Conservation (phyloP, 2,888 invertebrate species). For the Spilosoma lubricipeda region DNA sequence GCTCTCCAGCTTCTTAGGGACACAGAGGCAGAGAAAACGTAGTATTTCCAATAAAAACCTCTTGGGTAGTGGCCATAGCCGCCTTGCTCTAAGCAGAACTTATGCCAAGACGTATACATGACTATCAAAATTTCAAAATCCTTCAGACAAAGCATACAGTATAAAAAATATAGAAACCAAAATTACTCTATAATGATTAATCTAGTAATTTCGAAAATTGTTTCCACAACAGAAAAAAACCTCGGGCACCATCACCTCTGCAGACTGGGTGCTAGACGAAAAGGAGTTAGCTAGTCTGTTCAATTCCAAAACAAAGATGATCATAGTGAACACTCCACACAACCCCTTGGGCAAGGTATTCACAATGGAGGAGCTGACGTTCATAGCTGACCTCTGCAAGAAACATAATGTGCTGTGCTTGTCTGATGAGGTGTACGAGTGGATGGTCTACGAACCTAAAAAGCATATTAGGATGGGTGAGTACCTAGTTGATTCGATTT, state of each 20-base stretch:
- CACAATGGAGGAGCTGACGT: slow-evolving; percentile 88
- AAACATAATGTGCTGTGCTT: slow-evolving; percentile 97
- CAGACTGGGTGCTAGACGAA: slow-evolving; percentile 96
- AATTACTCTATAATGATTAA: neutral
- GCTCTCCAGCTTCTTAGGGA: no score
- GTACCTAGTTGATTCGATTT: slow-evolving; percentile 25
- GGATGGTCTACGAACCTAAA: slow-evolving; percentile 95
- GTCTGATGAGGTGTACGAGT: slow-evolving; percentile 99
- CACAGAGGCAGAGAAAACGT: no score
- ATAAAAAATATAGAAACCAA: neutral
- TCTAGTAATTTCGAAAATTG: neutral
- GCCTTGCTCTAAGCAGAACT: no score
- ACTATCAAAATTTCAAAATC: no score
- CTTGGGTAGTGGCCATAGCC: no score
- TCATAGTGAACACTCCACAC: slow-evolving; percentile 98
- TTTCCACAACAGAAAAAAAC: slow-evolving; percentile 44
- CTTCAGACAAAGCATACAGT: no score
- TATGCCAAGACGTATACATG: no score
- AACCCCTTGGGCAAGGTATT: slow-evolving; percentile 98
- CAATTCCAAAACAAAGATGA: slow-evolving; percentile 95
- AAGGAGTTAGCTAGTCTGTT: slow-evolving; percentile 93
- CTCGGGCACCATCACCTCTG: slow-evolving; percentile 87
- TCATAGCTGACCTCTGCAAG: slow-evolving; percentile 95
- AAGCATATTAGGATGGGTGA: slow-evolving; percentile 96
- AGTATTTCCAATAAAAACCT: no score